Evolutionary conservation across 2,797 vertebrate genomes (phyloP).

Genomic region (Chlorospingus semifuscus): DNA sequence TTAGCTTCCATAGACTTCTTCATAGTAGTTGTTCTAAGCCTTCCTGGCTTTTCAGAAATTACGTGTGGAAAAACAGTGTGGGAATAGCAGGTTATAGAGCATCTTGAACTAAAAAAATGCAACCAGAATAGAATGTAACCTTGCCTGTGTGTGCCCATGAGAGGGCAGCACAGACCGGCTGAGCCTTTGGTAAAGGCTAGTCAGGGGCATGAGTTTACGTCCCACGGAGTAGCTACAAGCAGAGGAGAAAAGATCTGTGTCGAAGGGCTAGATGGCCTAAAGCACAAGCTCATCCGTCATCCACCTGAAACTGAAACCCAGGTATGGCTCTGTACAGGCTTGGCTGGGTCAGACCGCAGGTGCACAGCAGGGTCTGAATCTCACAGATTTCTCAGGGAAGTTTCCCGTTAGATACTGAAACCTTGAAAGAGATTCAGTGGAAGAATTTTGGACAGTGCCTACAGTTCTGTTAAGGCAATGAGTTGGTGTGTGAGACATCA

Average conservation of each 20-base stretch:
- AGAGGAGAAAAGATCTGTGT: neutral
- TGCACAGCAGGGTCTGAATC: accelerated
- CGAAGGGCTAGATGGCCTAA: neutral
- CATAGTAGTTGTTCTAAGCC: neutral
- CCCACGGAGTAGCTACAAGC: neutral
- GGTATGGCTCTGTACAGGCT: neutral
- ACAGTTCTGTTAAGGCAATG: neutral
- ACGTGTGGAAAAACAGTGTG: accelerated
- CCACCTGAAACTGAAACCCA: neutral
- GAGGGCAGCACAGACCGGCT: slow-evolving; percentile 57
- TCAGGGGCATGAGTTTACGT: accelerated
- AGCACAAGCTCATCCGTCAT: neutral
- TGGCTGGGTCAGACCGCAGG: neutral
- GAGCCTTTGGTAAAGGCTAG: neutral
- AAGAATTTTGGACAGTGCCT: neutral
- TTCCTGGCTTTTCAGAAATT: neutral
- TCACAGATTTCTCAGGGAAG: neutral
- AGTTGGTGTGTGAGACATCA: neutral
- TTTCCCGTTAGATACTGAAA: neutral
- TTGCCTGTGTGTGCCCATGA: neutral
- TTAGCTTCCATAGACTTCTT: neutral
- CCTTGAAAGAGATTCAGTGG: neutral
- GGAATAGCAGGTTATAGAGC: neutral
- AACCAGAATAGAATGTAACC: neutral
- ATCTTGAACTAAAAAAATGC: neutral